A percentile compares a stretch with the other conserved stretches of the same genome.
Evolutionary conservation across 2,888 invertebrate genomes (phyloP).

Genomic region (Drosophila sordidula): DNA sequence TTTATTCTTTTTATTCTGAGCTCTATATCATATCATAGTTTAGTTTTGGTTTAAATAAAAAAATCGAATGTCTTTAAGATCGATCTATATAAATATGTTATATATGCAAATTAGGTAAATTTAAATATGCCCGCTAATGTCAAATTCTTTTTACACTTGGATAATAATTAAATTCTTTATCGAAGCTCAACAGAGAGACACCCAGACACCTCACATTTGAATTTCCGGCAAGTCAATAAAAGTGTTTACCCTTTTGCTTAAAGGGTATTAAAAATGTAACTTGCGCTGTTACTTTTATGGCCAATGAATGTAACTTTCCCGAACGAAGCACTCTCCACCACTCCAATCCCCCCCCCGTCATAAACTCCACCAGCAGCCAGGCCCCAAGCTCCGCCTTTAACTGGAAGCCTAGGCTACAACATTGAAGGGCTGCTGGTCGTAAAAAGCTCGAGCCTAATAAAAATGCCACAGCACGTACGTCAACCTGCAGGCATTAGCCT

Average conservation of each 20-base stretch:
- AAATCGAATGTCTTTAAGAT: no score
- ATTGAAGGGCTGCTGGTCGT: constrained; percentile 70
- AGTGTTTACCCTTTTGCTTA: constrained; percentile 33
- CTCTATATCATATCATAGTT: no score
- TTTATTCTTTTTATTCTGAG: no score
- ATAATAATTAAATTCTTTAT: constrained; percentile 25
- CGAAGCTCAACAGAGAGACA: constrained; percentile 5
- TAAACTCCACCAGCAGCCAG: constrained; percentile 6
- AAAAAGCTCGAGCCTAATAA: constrained; percentile 77
- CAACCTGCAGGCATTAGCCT: constrained; percentile 74
- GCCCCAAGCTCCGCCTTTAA: constrained; percentile 5
- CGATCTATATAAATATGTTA: no score
- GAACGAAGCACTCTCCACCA: neutral
- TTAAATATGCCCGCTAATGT: neutral
- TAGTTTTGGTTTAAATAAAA: no score
- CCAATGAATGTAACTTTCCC: constrained; percentile 59
- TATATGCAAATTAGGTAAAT: neutral
- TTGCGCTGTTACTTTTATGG: constrained; percentile 66
- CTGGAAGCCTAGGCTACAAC: constrained; percentile 37
- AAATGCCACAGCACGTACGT: constrained; percentile 80
- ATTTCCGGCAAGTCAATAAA: constrained; percentile 21
- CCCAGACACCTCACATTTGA: neutral
- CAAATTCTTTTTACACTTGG: neutral
- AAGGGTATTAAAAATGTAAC: constrained; percentile 49
- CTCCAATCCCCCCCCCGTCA: neutral